Conservation (phyloP, 2,113 vertebrate species). For the Thomomys bottae region DNA sequence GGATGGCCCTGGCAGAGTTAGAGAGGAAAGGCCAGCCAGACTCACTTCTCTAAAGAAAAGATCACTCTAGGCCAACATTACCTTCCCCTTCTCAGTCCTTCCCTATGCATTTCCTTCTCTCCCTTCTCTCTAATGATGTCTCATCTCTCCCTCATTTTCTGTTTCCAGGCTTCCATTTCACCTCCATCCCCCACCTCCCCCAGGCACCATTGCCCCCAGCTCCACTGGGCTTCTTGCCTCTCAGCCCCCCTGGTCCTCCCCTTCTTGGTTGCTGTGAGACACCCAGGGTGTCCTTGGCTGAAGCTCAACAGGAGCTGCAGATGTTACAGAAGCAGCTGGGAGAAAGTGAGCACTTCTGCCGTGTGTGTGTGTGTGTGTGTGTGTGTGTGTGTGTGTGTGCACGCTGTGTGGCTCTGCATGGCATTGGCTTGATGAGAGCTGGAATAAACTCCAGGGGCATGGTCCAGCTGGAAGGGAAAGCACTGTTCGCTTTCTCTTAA, state of each 20-base stretch:
- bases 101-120: not conserved
- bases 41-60: not conserved
- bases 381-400: conserved; percentile 50
- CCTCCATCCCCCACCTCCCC: conserved; percentile 82
- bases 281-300: conserved; percentile 89
- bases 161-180: conserved; percentile 86
- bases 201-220: conserved; percentile 71
- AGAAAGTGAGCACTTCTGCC: conserved; percentile 86
- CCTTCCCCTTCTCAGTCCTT: not conserved
- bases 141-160: conserved; percentile 71
- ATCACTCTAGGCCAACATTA: not conserved
- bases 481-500: conserved; percentile 32
- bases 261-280: conserved; percentile 83
- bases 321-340: conserved; percentile 93
- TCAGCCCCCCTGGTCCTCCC: conserved; percentile 54
- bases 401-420: conserved; percentile 29
- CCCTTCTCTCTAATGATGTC: conserved; percentile 55
- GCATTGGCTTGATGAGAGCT: conserved; percentile 2
- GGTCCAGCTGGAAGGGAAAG: not conserved
- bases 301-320: conserved; percentile 95
- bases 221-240: conserved; percentile 78
- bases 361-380: not conserved
- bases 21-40: not conserved
- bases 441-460: rapidly evolving
- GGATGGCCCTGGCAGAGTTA: no score